Base-by-base conservation (phyloP, 2,797 vertebrate genomes). In the Eupleurogrammus muticus region DNA sequence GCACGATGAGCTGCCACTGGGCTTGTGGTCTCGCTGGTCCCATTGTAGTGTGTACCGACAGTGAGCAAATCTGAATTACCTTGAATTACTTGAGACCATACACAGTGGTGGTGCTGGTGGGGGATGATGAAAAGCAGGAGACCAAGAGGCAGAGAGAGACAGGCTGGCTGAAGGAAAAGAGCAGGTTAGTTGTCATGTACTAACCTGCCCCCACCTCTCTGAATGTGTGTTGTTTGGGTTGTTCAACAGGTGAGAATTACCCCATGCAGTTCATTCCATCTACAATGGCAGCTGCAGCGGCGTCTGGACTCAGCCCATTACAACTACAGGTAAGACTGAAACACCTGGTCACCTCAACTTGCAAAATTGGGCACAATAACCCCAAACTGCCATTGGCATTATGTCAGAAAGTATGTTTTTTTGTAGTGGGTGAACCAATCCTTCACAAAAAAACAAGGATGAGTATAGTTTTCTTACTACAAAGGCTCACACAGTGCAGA, bases 221-320 rank as follows among this genome's bases (percentile, higher is more conserved):
- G n/a, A 92, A 89, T 93, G 90, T 94, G 92, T 95, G 95, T 93
- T 94, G 70, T 78, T 80, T 50, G 75, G 50, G 5, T 71, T 72
- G 51, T 76, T 90, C 83, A 89, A 95, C 97, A 99, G 98, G 98
- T 97, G 97, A 99, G 94, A 98, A 97, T 96, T 99, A 98, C 94
- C 97, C 98, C 60, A 97, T 99, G 96, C 98, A 99, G 97, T 98
- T 99, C 96, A 98, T 99, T 97, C 97, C 98, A 85, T 99, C 98
- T 72, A 96, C 97, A 93, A 99, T 99, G 96, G 97, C 97, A 95
- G 97, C 97, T 93, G 97, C 97, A 80, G 97, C 97, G 69, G 97
- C 97, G 82, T 97, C 98, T 93, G 98, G 97, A 93, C 96, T 99
- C 94, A 99, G 97, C 95, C 97, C 97, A 68, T 94, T 99, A 92